Evolutionary conservation across 2,888 invertebrate species (phyloP).

Genomic region (Eremobia ochroleuca): DNA sequence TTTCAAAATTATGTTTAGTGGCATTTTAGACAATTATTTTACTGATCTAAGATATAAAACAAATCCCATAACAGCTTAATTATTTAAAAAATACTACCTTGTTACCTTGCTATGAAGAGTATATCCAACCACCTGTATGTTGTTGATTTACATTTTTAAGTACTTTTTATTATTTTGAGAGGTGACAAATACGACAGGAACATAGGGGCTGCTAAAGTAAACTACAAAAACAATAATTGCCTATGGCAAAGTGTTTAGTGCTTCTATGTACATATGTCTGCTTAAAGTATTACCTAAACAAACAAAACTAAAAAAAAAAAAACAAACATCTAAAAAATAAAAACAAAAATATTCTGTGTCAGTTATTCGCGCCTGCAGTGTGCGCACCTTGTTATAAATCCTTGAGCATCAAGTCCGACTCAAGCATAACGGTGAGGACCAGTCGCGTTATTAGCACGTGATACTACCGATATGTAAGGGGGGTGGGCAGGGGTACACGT

Average conservation of each 20-base stretch:
- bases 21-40: no score
- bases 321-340: neutral
- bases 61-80: neutral
- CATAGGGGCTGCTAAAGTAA: neutral
- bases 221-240: neutral
- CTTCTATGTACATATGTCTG: neutral
- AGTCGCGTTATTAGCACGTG: slow-evolving; percentile 68
- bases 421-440: slow-evolving; percentile 74
- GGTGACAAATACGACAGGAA: neutral
- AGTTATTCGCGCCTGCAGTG: slow-evolving; percentile 62
- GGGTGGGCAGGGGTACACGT: slow-evolving; percentile 29
- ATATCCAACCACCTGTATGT: neutral
- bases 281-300: neutral
- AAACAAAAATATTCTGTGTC: neutral
- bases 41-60: neutral
- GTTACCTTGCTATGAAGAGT: neutral
- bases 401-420: slow-evolving; percentile 74
- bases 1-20: neutral
- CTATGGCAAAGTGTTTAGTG: neutral
- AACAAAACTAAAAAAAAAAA: neutral
- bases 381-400: slow-evolving; percentile 75
- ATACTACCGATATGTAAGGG: slow-evolving; percentile 46
- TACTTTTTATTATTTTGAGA: neutral
- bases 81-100: neutral
- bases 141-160: neutral